Evolutionary conservation across 1,140 invertebrate genomes (phyloP), one percentile per base, ranked within the genome.

Genomic region (Diploscapter pachys): DNA sequence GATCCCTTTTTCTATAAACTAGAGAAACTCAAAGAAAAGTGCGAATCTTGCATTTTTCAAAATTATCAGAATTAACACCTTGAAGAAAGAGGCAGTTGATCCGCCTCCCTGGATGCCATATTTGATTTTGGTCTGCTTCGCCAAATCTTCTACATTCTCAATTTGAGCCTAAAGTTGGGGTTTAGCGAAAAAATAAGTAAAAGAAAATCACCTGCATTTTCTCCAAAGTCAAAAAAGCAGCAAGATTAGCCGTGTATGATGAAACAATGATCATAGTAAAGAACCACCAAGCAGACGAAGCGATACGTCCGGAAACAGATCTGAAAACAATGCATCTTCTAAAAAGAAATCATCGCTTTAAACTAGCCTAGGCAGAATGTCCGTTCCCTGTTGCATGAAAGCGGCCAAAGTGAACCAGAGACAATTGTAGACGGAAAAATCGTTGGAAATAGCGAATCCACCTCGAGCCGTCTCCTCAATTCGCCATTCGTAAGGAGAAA

Each of bases 301-400:
- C 57, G 31, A 59, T 59, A 13, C 57, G 57, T 11, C 9, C 57
- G 1, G 9, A 9, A 11, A 59, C 9, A 0, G 57, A 11, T 59
- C 57, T 31, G 31, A 31, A 31, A 31, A 31, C 31, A 31, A 31
- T 31, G 31, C 31, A 31, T 31, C 31, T 31, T 31, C 31, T 31
- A 31, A 31, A 31, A 31, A 31, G 31, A 31, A 31, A 31, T 31
- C 31, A 31, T 31, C 31, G 31, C 31, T 31, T 31, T 31, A 31
- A 31, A 31, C 31, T 31, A 31, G 31, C 92, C 93, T 92, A 5
- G 96, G 96, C 67, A 93, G 92, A 84, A 98, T 93, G 86, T 98
- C 95, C 85, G 93, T 94, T 50, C 96, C 95, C 88, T 99, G 96
- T 87, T 98, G 95, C 93, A 98, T 95, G 85, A 99, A 93, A 49